Evolutionary conservation across 2,797 vertebrate genomes (phyloP).

Genomic region (Parambassis ranga): DNA sequence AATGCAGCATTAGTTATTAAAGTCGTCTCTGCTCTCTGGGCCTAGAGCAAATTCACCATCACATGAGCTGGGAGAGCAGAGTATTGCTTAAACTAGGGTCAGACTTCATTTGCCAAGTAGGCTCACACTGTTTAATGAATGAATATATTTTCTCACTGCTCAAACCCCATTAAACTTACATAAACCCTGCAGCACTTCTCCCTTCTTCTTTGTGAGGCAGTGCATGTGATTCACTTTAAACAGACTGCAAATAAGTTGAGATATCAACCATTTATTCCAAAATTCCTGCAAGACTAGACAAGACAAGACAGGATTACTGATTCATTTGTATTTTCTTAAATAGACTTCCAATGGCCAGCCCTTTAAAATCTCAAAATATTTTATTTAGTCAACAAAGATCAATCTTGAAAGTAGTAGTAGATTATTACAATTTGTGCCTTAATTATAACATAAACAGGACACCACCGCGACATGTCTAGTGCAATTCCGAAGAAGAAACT

Average conservation of each 20-base stretch:
- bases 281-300: neutral
- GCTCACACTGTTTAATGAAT: conserved; percentile 45
- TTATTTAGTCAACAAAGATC: too few species aligned
- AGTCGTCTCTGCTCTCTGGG: neutral
- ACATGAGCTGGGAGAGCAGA: neutral
- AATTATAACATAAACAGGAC: too few species aligned
- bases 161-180: conserved; percentile 43
- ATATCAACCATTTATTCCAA: neutral
- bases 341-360: too few species aligned
- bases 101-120: conserved; percentile 6
- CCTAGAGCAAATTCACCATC: neutral
- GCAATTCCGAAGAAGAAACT: too few species aligned
- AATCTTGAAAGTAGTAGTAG: too few species aligned
- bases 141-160: conserved; percentile 32
- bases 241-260: neutral
- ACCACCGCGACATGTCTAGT: too few species aligned
- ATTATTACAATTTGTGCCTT: too few species aligned
- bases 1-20: neutral
- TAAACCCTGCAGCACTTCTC: conserved; percentile 24
- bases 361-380: too few species aligned
- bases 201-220: neutral
- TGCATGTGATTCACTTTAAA: neutral
- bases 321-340: too few species aligned
- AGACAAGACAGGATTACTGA: too few species aligned
- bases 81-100: neutral